phyloP scores from a whole-genome alignment of 2,888 invertebrate species.

The Melanotus villosus region DNA sequence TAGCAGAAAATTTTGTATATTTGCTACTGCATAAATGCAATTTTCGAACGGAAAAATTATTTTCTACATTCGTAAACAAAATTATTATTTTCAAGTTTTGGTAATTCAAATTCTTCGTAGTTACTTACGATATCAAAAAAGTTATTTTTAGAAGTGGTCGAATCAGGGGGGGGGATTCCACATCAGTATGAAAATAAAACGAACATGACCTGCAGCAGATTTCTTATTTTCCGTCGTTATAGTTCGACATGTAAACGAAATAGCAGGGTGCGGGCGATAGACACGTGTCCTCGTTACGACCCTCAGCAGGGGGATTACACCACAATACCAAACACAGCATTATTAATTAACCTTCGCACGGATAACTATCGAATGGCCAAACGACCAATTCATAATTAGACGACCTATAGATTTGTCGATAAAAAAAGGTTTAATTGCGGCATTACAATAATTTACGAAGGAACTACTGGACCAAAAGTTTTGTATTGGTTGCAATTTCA shows the following conservation, averaged over 20 bases:
- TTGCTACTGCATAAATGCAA: too few relatives aligned
- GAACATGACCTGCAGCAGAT: too few relatives aligned
- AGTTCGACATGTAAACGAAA: slow-evolving; percentile 38
- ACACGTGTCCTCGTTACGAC: slow-evolving; percentile 62
- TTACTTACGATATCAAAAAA: too few relatives aligned
- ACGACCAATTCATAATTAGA: slow-evolving; percentile 49
- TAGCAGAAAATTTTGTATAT: too few relatives aligned
- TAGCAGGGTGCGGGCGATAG: slow-evolving; percentile 49
- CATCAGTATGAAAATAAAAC: too few relatives aligned
- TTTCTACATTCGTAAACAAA: too few relatives aligned
- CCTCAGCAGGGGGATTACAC: slow-evolving; percentile 58
- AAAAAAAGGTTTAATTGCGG: neutral
- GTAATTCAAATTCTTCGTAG: too few relatives aligned
- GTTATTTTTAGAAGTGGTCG: too few relatives aligned
- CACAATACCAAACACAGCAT: slow-evolving; percentile 58
- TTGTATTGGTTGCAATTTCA: slow-evolving; percentile 15
- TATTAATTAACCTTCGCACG: slow-evolving; percentile 63
- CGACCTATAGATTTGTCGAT: slow-evolving; percentile 12
- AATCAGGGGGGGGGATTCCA: too few relatives aligned
- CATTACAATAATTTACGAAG: neutral
- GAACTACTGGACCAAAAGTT: neutral
- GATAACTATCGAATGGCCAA: slow-evolving; percentile 58
- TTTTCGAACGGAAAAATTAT: too few relatives aligned
- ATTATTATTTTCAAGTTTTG: too few relatives aligned
- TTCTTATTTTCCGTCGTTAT: slow-evolving; percentile 6